Evolutionary conservation across 2,888 invertebrate genomes (phyloP), one percentile per base, ranked within the genome.

Genomic region (Conus canariensis): DNA sequence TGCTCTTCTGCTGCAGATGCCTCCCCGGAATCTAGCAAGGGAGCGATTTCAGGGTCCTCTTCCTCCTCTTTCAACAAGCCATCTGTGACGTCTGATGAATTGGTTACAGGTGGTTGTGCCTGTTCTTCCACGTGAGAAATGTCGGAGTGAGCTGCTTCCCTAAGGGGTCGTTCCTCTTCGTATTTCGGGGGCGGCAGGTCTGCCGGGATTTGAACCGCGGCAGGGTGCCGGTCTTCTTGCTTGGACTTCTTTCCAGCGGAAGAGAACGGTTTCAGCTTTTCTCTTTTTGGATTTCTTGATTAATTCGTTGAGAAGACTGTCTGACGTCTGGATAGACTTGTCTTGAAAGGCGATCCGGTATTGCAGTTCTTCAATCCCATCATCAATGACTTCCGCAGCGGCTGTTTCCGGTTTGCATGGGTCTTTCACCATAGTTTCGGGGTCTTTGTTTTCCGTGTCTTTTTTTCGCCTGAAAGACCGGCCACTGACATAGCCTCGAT

Each of bases 401-500:
- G 56, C 60, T 83, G 77, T 22, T 77, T 58, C 59, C 19, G 60
- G 22, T 80, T 59, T 59, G 16, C 64, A 67, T 12, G 56, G 16
- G 58, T 58, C 85, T 14, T 59, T 85, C 85, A n/a, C 58, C 8
- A 22, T 5, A 59, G n/a, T 59, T 30, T 86, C 85, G 1, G 64
- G 30, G 1, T 86, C 60, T 7, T 60, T 88, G 59, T 80, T 80
- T 30, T 89, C 89, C 22, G n/a, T 4, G 25, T 90, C 91, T 60
- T 83, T 90, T 59, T 90, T 88, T 64, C 88, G 45, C 25, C 91
- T 70, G 74, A 90, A 91, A 0, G 91, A 91, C 58, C 90, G 90
- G 64, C 87, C 90, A 60, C 90, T 91, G 58, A 92, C 92, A 25
- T 91, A 89, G 25, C 92, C 90, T 58, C 90, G 89, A 82, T 91